phyloP scores from a whole-genome alignment of 2,888 invertebrate genomes.

The Stictocephala bisonia region DNA sequence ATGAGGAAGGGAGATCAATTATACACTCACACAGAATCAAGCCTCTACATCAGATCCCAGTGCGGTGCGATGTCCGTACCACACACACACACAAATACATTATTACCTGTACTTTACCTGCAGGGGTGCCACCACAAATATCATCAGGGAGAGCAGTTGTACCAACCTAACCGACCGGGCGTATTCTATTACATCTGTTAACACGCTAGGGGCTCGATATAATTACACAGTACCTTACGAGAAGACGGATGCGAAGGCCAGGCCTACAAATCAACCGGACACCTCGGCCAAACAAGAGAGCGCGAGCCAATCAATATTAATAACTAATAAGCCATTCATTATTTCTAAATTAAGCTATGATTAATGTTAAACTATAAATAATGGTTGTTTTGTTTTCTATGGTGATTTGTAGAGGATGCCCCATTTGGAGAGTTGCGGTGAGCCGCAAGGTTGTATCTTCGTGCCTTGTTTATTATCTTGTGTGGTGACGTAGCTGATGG shows the following conservation, averaged over 20 bases:
- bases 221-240: conserved; percentile 34
- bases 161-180: not conserved
- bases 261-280: conserved; percentile 24
- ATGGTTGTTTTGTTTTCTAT: conserved; percentile 16
- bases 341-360: conserved; percentile 41
- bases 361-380: conserved; percentile 36
- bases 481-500: no score
- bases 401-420: no score
- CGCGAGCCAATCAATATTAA: conserved; percentile 17
- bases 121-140: conserved; percentile 17
- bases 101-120: conserved; percentile 34
- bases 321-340: conserved; percentile 42
- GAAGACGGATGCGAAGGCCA: conserved; percentile 16
- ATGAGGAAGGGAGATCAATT: conserved; percentile 25
- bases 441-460: no score
- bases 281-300: conserved; percentile 19
- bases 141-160: conserved; percentile 8
- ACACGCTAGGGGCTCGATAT: conserved; percentile 28
- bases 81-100: conserved; percentile 26
- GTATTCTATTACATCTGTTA: conserved; percentile 41
- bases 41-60: conserved; percentile 8
- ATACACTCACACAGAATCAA: conserved; percentile 2
- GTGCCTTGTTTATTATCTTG: no score
- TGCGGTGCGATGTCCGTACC: not conserved
- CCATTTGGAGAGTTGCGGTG: no score